Evolutionary conservation across 1,140 invertebrate species (phyloP).

Genomic region (Trigoniulus corallinus): DNA sequence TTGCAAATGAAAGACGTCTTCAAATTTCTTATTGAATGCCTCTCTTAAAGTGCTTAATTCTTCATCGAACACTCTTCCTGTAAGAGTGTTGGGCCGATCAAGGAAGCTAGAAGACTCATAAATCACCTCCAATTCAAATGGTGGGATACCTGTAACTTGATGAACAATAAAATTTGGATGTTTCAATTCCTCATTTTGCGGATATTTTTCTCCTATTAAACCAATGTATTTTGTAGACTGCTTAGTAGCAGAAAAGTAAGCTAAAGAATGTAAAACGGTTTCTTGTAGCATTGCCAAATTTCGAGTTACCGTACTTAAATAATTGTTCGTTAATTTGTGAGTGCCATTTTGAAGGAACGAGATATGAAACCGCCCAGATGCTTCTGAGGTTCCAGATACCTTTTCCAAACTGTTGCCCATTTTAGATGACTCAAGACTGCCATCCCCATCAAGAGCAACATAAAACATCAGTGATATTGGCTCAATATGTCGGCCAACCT

Average conservation of each 20-base stretch:
- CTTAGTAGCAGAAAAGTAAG: slow-evolving; percentile 25
- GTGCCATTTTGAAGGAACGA: slow-evolving; percentile 29
- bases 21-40: slow-evolving; percentile 29
- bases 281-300: slow-evolving; percentile 60
- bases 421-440: slow-evolving; percentile 23
- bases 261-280: slow-evolving; percentile 39
- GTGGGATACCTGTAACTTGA: slow-evolving; percentile 51
- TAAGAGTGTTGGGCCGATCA: slow-evolving; percentile 34
- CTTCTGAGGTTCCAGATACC: slow-evolving; percentile 56
- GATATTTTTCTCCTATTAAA: slow-evolving; percentile 24
- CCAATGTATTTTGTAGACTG: slow-evolving; percentile 23
- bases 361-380: slow-evolving; percentile 57
- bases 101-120: slow-evolving; percentile 57
- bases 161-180: slow-evolving; percentile 62
- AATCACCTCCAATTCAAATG: slow-evolving; percentile 66
- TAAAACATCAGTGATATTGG: slow-evolving; percentile 32
- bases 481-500: too few species aligned
- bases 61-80: slow-evolving; percentile 41
- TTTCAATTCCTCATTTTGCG: slow-evolving; percentile 16
- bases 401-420: slow-evolving; percentile 38
- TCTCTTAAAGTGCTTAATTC: slow-evolving; percentile 37
- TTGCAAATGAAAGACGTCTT: slow-evolving; percentile 26
- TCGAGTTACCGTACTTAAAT: slow-evolving; percentile 47
- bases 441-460: slow-evolving; percentile 25
- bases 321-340: slow-evolving; percentile 48